These are phyloP conservation scores for Phylloscopus collybita DNA, from an alignment of 2,797 vertebrate genomes.

Conservation along the genomic window DNA sequence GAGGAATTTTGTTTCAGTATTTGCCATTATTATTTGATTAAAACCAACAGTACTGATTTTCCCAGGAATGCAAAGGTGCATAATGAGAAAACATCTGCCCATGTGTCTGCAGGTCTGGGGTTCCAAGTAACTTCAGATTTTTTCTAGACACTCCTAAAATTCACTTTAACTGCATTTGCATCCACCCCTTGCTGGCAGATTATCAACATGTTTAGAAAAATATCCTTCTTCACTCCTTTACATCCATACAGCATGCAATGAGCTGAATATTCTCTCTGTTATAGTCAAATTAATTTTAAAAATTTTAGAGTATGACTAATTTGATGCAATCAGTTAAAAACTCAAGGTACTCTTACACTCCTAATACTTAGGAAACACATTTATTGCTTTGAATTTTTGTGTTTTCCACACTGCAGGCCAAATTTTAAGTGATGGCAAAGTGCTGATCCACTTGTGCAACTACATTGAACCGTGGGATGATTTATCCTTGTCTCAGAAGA, in stretches of 20 bases:
- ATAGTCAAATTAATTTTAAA: background rate
- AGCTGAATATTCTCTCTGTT: background rate
- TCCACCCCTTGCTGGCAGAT: background rate
- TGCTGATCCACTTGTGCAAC: constrained; percentile 89
- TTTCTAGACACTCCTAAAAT: background rate
- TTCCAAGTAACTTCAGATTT: background rate
- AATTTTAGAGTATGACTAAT: background rate
- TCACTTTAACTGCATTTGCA: background rate
- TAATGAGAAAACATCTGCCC: background rate
- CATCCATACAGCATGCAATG: background rate
- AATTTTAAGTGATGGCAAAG: constrained; percentile 86
- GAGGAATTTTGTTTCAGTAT: background rate
- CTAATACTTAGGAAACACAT: background rate
- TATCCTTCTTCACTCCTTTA: background rate
- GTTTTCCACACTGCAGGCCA: constrained; percentile 78
- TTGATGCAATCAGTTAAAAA: background rate
- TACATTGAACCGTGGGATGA: constrained; percentile 90
- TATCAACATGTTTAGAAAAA: background rate
- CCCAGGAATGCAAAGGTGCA: background rate
- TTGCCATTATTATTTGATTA: background rate
- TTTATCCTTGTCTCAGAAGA: constrained; percentile 88
- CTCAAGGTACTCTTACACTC: background rate
- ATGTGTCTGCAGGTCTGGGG: background rate
- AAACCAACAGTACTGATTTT: background rate
- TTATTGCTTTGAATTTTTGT: background rate